Evolutionary conservation across 2,113 vertebrate species (phyloP).

Genomic region (Mus musculus): DNA sequence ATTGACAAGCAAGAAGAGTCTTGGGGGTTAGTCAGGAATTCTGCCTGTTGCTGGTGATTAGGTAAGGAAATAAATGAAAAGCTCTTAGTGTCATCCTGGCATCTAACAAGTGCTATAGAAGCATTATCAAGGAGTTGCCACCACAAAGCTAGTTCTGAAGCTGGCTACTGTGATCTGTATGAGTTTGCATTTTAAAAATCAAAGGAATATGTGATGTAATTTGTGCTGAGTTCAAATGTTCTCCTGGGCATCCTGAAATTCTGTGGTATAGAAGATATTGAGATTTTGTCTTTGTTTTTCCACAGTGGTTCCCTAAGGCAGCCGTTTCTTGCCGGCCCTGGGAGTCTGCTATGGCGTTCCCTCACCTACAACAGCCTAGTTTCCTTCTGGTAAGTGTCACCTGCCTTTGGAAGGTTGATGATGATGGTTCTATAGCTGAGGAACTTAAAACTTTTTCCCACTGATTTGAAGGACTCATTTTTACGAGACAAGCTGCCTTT

Average conservation of each 20-base stretch:
- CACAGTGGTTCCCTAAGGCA: constrained; percentile 54
- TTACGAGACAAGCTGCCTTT: not conserved
- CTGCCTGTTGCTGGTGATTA: not conserved
- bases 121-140: not conserved
- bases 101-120: not conserved
- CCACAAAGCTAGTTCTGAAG: not conserved
- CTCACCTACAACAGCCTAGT: constrained; percentile 90
- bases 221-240: not conserved
- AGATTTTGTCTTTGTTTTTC: constrained; percentile 5
- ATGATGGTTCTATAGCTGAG: not conserved
- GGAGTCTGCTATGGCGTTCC: constrained; percentile 84
- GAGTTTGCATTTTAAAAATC: not conserved
- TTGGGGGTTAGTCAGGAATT: not conserved
- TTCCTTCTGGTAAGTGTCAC: constrained; percentile 90
- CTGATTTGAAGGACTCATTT: not conserved
- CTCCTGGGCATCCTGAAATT: not conserved
- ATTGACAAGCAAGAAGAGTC: not conserved
- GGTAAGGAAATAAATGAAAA: not conserved
- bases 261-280: not conserved
- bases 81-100: not conserved
- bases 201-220: not conserved
- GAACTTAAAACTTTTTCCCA: not conserved
- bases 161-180: not conserved
- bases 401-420: accelerated
- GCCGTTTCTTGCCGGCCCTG: not conserved